These are phyloP conservation scores for Biston stratarius DNA, from an alignment of 2,888 invertebrate species.

Conservation along the genomic window DNA sequence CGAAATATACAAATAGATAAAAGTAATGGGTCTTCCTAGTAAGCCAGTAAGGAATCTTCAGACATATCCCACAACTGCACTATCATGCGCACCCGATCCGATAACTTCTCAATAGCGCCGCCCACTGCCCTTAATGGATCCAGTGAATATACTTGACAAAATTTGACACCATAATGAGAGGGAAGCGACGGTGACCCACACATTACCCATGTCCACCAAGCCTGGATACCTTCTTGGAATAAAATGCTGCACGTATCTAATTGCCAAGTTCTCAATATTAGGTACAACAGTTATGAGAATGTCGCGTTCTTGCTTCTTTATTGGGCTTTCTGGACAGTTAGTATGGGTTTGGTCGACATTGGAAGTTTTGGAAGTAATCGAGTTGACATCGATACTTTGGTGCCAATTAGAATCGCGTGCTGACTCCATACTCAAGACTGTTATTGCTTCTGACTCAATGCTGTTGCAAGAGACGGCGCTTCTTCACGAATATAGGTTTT, in stretches of 20 bases:
- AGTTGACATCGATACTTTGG: slow-evolving; percentile 17
- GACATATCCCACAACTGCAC: slow-evolving; percentile 42
- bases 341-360: slow-evolving; percentile 1
- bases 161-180: slow-evolving; percentile 78
- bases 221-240: slow-evolving; percentile 33
- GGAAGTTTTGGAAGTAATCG: slow-evolving; percentile 5
- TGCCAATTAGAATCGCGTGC: slow-evolving; percentile 3
- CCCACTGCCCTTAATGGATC: slow-evolving; percentile 75
- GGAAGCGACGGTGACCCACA: slow-evolving; percentile 45
- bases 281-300: slow-evolving; percentile 22
- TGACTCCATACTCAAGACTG: neutral
- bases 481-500: no score
- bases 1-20: no score
- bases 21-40: no score
- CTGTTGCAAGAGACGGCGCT: neutral
- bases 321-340: slow-evolving; percentile 9
- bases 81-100: slow-evolving; percentile 46
- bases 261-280: slow-evolving; percentile 14
- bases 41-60: slow-evolving; percentile 31
- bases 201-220: slow-evolving; percentile 44
- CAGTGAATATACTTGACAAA: slow-evolving; percentile 74
- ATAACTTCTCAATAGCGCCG: slow-evolving; percentile 66
- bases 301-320: slow-evolving; percentile 16
- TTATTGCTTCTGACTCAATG: slow-evolving; percentile 10
- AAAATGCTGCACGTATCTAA: slow-evolving; percentile 24